Evolutionary conservation across 2,888 invertebrate genomes (phyloP), one percentile per base, ranked within the genome.

Genomic region (Leptinotarsa tumamoca): DNA sequence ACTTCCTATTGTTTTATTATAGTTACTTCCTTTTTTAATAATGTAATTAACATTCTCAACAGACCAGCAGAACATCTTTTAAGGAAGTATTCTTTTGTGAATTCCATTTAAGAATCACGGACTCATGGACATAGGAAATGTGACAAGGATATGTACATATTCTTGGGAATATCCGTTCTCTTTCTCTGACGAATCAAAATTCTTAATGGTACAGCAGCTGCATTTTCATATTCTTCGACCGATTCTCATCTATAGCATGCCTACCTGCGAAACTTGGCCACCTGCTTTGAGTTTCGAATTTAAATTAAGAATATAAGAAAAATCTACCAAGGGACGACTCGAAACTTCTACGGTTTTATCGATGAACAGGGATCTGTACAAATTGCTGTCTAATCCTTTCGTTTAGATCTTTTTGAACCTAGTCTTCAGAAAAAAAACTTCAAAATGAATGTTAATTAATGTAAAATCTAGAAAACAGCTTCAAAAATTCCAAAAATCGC

Each of bases 191-290:
- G 52, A 73, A 67, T 67, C 67, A 63, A 70, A 74, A 51, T n/a
- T 74, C 33, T 51, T 63, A 70, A 74, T 69, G 74, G 74, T 74
- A 74, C 74, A 74, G 73, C 73, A 74, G 74, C 74, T 70, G 74
- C 74, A 56, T 56, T 63, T 63, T 10, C 17, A 27, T 63, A 17
- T 63, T 63, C 43, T 63, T 43, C 33, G 63, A 61, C 27, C 18
- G 17, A 33, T 33, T 58, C 67, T 61, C 68, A 49, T 58, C 21
- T 58, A 33, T 52, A 54, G 21, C 51, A 23, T 27, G 50, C 43
- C 43, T 68, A 56, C 51, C 14, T 33, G 23, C 21, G 49, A 66
- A 68, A 50, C n/a, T 14, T 43, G 43, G 67, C 74, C 74, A 74
- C 70, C 74, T 74, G 74, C 74, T 67, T 18, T 51, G n/a, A 10